Percentiles rank a stretch among this genome's conserved stretches.
Evolutionary conservation across 2,888 invertebrate genomes (phyloP).

Genomic region (Ornithoptera priamus): DNA sequence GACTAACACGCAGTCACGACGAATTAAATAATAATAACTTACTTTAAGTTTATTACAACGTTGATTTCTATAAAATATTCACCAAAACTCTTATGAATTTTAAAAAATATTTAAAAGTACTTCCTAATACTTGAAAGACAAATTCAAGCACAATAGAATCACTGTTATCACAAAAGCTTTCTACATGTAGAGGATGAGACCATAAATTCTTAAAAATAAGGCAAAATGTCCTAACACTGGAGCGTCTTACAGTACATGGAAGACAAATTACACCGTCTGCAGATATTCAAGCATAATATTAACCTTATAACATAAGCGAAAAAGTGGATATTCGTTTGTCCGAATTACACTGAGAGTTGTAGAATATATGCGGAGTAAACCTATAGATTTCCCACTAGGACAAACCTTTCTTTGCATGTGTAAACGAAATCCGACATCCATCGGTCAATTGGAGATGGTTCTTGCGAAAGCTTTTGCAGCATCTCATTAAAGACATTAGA

Average conservation of each 20-base stretch:
- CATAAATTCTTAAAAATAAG: constrained; percentile 27
- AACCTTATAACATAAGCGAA: constrained; percentile 2
- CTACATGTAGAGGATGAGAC: constrained; percentile 19
- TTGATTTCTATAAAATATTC: no score
- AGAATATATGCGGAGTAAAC: constrained; percentile 23
- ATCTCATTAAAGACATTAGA: constrained; percentile 4
- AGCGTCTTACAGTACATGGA: constrained; percentile 22
- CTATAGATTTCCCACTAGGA: constrained; percentile 29
- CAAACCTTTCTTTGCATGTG: constrained; percentile 27
- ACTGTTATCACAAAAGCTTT: constrained; percentile 24
- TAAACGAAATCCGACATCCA: constrained; percentile 27
- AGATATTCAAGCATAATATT: not conserved
- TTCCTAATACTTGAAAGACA: not conserved
- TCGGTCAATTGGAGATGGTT: constrained; percentile 21
- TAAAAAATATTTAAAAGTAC: constrained; percentile 1
- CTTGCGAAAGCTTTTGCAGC: constrained; percentile 10
- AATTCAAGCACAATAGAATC: constrained; percentile 18
- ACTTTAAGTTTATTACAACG: no score
- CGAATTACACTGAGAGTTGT: not conserved
- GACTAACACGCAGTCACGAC: no score
- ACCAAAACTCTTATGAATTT: not conserved
- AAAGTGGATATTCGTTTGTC: constrained; percentile 1
- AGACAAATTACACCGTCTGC: constrained; percentile 25
- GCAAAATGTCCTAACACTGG: constrained; percentile 21
- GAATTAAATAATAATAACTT: no score